Conservation (phyloP, 2,888 invertebrate genomes). For the Troilus luridus region DNA sequence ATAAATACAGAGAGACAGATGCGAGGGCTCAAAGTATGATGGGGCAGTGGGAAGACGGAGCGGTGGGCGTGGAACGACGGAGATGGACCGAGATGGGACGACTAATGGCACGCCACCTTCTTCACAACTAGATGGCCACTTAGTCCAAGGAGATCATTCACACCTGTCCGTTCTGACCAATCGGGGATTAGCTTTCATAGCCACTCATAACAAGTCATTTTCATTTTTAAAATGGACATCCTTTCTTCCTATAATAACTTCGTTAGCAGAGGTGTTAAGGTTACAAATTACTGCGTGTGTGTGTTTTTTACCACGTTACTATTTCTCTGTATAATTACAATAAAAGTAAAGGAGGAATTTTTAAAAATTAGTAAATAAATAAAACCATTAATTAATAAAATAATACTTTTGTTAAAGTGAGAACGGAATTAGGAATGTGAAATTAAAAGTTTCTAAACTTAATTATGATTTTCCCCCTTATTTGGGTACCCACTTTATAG, state of each 20-base stretch:
- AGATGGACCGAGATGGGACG: not conserved
- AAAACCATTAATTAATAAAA: too few species aligned
- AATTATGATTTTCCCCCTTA: too few species aligned
- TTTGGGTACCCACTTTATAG: too few species aligned
- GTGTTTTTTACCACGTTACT: too few species aligned
- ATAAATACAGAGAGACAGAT: conserved; percentile 23
- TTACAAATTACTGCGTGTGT: not conserved
- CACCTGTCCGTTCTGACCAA: not conserved
- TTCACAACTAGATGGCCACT: not conserved
- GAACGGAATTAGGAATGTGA: too few species aligned
- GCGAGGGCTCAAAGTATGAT: not conserved
- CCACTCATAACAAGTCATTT: not conserved
- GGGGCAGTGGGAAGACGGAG: not conserved
- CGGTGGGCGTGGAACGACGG: not conserved
- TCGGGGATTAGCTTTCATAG: not conserved
- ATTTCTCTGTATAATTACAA: too few species aligned
- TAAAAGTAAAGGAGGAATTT: too few species aligned
- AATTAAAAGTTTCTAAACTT: too few species aligned
- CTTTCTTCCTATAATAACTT: not conserved
- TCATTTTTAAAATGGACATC: not conserved
- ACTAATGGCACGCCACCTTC: not conserved
- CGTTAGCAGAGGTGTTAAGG: not conserved
- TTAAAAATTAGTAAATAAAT: too few species aligned
- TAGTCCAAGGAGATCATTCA: not conserved
- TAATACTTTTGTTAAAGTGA: too few species aligned